phyloP scores from a whole-genome alignment of 2,797 vertebrate species.

The Anguilla marmorata region DNA sequence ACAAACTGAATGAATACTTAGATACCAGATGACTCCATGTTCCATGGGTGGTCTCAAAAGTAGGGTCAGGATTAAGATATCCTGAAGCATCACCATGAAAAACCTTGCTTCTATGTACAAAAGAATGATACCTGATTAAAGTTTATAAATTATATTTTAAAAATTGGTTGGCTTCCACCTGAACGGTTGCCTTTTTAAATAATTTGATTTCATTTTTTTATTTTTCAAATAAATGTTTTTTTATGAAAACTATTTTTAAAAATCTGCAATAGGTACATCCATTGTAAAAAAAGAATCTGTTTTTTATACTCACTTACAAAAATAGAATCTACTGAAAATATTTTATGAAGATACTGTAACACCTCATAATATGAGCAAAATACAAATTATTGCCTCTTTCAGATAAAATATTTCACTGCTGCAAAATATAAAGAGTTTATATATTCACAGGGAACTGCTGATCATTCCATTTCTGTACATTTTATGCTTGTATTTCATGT shows the following conservation, averaged over 20 bases:
- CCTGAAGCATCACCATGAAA: neutral
- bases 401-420: too few species aligned
- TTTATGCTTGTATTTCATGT: neutral
- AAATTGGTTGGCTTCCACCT: neutral
- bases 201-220: neutral
- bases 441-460: neutral
- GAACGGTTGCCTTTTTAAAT: neutral
- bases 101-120: neutral
- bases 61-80: neutral
- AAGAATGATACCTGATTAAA: neutral
- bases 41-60: neutral
- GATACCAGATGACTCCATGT: neutral
- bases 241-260: neutral
- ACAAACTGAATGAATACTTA: neutral
- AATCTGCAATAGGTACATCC: neutral
- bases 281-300: too few species aligned
- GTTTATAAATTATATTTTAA: neutral
- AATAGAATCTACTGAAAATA: too few species aligned
- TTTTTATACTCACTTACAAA: too few species aligned
- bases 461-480: neutral
- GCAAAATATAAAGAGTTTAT: too few species aligned
- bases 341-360: too few species aligned
- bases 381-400: too few species aligned
- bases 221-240: neutral
- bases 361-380: too few species aligned